These are phyloP conservation scores for Lagopus leucura DNA, from an alignment of 2,113 vertebrate genomes.

Conservation along the genomic window DNA sequence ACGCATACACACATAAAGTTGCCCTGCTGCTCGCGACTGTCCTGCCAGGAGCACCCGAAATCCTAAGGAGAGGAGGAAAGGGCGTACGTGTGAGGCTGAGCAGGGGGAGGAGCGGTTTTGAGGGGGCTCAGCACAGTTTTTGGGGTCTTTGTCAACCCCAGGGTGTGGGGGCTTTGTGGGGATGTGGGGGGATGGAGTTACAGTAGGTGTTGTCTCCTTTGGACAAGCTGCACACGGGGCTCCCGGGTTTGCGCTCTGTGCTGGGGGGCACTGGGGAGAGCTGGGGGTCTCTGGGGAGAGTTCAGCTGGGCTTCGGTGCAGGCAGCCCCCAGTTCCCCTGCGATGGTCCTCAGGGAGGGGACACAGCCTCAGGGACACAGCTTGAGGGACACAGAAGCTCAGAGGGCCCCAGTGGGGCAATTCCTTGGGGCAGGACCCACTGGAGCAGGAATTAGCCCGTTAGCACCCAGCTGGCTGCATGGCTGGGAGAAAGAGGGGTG, in stretches of 20 bases:
- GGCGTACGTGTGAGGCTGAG: background rate
- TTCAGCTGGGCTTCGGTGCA: background rate
- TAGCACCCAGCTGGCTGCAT: background rate
- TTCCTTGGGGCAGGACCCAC: rapidly evolving
- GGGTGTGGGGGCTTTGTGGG: background rate
- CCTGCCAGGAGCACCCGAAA: background rate
- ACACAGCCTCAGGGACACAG: background rate
- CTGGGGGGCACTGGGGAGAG: background rate
- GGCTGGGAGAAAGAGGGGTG: background rate
- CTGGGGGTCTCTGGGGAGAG: rapidly evolving
- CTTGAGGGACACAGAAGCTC: background rate
- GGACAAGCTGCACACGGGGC: background rate
- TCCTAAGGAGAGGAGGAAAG: rapidly evolving
- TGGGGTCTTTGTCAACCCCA: background rate
- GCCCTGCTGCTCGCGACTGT: background rate
- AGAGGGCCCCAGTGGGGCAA: rapidly evolving
- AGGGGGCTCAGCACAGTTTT: background rate
- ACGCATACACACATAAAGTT: background rate
- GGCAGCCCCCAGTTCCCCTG: background rate
- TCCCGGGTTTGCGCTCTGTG: background rate
- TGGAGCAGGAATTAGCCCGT: background rate
- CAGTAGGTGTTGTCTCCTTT: rapidly evolving
- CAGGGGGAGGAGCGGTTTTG: rapidly evolving
- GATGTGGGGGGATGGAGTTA: background rate
- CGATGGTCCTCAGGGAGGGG: background rate